Evolutionary conservation across 35 echinoderm and acorn worm species (phyloP).

Genomic region (Holothuria glaberrima): DNA sequence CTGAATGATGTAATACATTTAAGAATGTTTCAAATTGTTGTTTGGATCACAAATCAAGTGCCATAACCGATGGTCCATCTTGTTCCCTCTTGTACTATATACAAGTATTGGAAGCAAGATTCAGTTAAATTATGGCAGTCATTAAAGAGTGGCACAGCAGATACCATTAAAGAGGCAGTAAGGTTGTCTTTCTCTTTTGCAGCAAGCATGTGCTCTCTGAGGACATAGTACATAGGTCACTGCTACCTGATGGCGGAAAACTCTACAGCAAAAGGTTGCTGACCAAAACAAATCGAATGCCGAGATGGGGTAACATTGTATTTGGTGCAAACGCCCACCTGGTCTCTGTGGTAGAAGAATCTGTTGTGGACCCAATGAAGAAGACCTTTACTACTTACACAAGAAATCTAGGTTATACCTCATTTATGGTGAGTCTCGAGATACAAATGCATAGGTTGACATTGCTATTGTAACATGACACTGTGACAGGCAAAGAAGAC

Average conservation of each 20-base stretch:
- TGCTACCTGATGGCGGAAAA: constrained; percentile 55
- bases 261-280: constrained; percentile 67
- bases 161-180: too few species aligned
- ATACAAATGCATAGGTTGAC: too few species aligned
- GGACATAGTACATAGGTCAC: constrained; percentile 68
- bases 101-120: too few species aligned
- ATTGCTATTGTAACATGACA: too few species aligned
- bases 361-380: constrained; percentile 71
- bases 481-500: too few species aligned
- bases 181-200: background rate
- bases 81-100: too few species aligned
- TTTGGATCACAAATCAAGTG: too few species aligned
- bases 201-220: constrained; percentile 99
- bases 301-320: constrained; percentile 82
- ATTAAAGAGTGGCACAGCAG: too few species aligned
- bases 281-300: constrained; percentile 96
- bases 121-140: too few species aligned
- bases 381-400: constrained; percentile 92
- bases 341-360: constrained; percentile 91
- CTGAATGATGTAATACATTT: too few species aligned
- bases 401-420: constrained; percentile 85
- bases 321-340: constrained; percentile 73
- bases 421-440: constrained; percentile 98
- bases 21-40: too few species aligned
- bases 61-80: too few species aligned